Evolutionary conservation across 2,888 invertebrate genomes (phyloP).

Genomic region (Cephus pulcher): DNA sequence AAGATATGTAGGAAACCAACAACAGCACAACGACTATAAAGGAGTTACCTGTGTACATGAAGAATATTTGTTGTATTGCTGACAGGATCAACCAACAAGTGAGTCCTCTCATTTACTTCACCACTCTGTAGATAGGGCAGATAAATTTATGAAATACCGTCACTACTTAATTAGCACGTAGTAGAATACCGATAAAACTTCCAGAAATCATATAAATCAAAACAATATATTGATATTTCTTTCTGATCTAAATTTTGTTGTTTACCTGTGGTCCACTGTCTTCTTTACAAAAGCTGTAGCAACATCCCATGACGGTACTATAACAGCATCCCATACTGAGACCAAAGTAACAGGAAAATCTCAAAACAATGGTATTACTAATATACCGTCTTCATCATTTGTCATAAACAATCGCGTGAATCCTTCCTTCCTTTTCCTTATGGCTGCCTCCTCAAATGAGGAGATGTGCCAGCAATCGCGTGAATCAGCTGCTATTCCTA

Average conservation of each 20-base stretch:
- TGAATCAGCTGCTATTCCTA: not conserved
- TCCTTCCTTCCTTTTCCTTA: too few relatives aligned
- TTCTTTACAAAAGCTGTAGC: slow-evolving; percentile 80
- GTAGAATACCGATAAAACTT: not conserved
- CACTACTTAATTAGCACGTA: not conserved
- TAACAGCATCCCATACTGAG: slow-evolving; percentile 50
- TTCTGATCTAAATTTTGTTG: not conserved
- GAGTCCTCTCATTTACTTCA: slow-evolving; percentile 82
- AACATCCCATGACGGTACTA: slow-evolving; percentile 72
- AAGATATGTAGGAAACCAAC: not conserved
- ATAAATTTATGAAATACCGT: not conserved
- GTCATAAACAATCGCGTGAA: not conserved
- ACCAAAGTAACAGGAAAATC: not conserved
- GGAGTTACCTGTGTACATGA: slow-evolving; percentile 72
- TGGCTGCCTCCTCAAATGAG: too few relatives aligned
- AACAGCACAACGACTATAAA: not conserved
- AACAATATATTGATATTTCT: not conserved
- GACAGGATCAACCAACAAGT: slow-evolving; percentile 81
- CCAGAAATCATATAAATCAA: not conserved
- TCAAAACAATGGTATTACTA: not conserved
- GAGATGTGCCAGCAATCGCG: too few relatives aligned
- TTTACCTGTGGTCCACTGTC: slow-evolving; percentile 77
- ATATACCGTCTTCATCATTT: not conserved
- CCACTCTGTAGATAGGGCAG: slow-evolving; percentile 64
- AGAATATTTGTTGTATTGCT: slow-evolving; percentile 80